Conservation (phyloP, 2,888 invertebrate genomes). For the Sarcophaga rosellei region DNA sequence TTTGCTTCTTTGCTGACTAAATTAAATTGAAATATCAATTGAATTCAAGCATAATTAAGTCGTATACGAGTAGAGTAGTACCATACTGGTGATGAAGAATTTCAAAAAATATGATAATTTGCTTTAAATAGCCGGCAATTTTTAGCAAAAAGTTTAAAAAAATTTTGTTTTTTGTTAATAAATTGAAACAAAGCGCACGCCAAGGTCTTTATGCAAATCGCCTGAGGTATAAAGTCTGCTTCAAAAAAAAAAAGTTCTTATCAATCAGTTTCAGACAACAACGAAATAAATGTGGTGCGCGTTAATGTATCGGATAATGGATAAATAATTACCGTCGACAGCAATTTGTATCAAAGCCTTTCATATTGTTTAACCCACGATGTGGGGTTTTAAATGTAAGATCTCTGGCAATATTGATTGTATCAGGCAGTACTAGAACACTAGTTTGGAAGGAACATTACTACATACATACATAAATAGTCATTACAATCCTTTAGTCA, state of each 20-base stretch:
- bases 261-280: background rate
- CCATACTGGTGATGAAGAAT: too few relatives aligned
- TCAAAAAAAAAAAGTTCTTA: background rate
- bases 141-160: too few relatives aligned
- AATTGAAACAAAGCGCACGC: background rate
- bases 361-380: background rate
- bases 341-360: background rate
- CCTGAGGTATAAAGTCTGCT: background rate
- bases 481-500: too few relatives aligned
- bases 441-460: too few relatives aligned
- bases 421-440: background rate
- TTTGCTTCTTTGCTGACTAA: background rate
- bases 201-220: background rate
- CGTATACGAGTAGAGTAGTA: too few relatives aligned
- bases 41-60: background rate
- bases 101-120: too few relatives aligned
- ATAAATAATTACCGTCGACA: background rate
- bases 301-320: background rate
- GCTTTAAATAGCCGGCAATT: too few relatives aligned
- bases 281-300: background rate
- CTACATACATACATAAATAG: too few relatives aligned
- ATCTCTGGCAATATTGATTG: background rate
- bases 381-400: background rate
- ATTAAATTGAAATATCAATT: slow-evolving; percentile 51
- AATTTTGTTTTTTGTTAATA: too few relatives aligned